These are phyloP conservation scores for Oncorhynchus kisutch DNA, from an alignment of 2,113 vertebrate genomes.

Conservation along the genomic window DNA sequence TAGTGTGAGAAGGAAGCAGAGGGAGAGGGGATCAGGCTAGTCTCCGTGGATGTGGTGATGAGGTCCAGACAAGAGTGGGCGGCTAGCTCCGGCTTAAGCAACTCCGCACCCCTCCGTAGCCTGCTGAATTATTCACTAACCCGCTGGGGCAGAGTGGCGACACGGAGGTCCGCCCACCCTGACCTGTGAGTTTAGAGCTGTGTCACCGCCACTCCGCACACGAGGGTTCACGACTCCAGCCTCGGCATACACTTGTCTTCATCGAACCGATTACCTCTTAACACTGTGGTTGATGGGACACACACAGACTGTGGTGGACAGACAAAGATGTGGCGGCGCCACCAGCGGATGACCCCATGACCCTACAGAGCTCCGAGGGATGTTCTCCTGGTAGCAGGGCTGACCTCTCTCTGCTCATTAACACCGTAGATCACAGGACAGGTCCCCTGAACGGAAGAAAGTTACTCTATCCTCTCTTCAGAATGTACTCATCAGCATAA, in stretches of 20 bases:
- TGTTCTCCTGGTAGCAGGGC: no score
- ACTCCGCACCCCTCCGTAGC: not conserved
- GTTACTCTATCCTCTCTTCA: no score
- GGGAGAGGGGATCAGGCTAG: no score
- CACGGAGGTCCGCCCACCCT: slow-evolving; percentile 17
- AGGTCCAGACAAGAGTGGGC: no score
- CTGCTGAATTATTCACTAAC: slow-evolving; percentile 45
- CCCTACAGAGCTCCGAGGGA: not conserved
- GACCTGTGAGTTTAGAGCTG: slow-evolving; percentile 35
- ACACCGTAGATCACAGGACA: slow-evolving; percentile 1
- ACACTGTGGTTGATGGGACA: slow-evolving; percentile 26
- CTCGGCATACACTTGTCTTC: slow-evolving; percentile 42
- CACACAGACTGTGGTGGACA: not conserved
- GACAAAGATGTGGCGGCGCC: no score
- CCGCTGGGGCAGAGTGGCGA: not conserved
- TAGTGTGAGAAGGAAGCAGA: no score
- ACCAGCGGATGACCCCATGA: slow-evolving; percentile 11
- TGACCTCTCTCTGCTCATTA: not conserved
- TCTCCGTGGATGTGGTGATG: no score
- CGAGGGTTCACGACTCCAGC: slow-evolving; percentile 30
- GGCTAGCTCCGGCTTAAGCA: no score
- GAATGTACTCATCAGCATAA: no score
- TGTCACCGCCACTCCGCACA: slow-evolving; percentile 22
- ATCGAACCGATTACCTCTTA: slow-evolving; percentile 31
- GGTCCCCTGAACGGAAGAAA: not conserved